phyloP scores from a whole-genome alignment of 2,888 invertebrate species.

The Microctonus brassicae region DNA sequence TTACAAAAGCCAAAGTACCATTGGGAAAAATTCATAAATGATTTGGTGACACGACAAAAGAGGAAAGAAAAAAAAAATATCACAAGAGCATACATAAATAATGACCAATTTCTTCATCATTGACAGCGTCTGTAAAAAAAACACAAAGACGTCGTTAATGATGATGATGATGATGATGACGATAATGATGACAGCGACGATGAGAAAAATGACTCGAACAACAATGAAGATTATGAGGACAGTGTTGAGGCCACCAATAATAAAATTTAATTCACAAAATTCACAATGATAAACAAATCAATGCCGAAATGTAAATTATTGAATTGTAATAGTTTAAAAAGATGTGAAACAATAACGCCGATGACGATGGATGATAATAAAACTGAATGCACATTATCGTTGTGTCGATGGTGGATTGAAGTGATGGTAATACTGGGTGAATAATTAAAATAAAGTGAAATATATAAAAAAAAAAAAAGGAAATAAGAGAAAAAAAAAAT shows the following conservation, averaged over 20 bases:
- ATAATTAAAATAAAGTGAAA: slow-evolving; percentile 23
- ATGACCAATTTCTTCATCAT: neutral
- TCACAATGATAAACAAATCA: neutral
- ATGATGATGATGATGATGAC: neutral
- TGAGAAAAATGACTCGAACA: neutral
- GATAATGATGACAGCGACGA: neutral
- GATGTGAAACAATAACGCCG: neutral
- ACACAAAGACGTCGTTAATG: neutral
- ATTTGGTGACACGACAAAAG: too few relatives aligned
- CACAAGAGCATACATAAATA: neutral
- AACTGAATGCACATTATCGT: neutral
- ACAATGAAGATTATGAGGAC: neutral
- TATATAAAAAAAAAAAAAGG: neutral
- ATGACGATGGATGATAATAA: neutral
- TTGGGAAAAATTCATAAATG: too few relatives aligned
- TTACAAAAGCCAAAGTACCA: too few relatives aligned
- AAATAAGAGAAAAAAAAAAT: neutral
- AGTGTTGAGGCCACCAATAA: neutral
- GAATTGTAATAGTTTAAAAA: neutral
- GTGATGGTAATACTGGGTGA: slow-evolving; percentile 6
- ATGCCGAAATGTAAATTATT: neutral
- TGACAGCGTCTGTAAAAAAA: too few relatives aligned
- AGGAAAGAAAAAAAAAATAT: too few relatives aligned
- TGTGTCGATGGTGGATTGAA: slow-evolving; percentile 43
- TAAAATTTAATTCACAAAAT: neutral